A percentile compares a stretch with the other conserved stretches of the same genome.
These are phyloP conservation scores for Fratercula arctica DNA, from an alignment of 2,797 vertebrate species.

Conservation along the genomic window DNA sequence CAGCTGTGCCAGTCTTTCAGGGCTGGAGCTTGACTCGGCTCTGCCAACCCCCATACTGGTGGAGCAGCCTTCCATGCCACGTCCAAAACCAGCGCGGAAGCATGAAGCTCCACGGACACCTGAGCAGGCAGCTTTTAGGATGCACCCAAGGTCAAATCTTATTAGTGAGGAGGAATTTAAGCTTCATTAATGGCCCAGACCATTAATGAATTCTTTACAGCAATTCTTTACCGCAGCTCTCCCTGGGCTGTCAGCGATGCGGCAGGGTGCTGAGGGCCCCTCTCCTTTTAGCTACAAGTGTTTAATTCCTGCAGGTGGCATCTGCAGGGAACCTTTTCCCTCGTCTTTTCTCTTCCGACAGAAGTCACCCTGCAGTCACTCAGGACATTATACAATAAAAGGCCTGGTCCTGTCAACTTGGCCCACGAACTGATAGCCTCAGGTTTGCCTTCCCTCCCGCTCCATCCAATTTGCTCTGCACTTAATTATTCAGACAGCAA, in stretches of 20 bases:
- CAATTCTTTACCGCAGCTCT: neutral
- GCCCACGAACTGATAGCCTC: neutral
- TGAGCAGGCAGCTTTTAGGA: neutral
- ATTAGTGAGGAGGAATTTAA: neutral
- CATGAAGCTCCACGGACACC: accelerated
- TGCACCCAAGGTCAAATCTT: neutral
- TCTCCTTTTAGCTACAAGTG: neutral
- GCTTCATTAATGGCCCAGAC: neutral
- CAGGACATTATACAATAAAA: neutral
- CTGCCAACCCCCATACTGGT: neutral
- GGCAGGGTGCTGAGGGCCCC: accelerated
- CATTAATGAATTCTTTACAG: neutral
- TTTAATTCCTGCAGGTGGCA: neutral
- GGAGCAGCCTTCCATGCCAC: neutral
- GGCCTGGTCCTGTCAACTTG: neutral
- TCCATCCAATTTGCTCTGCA: neutral
- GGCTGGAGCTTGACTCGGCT: neutral
- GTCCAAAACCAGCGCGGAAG: accelerated
- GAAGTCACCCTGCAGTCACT: neutral
- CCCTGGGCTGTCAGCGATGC: neutral
- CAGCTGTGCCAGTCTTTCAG: neutral
- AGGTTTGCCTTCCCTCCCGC: neutral
- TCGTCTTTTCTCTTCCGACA: neutral
- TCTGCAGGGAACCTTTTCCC: neutral
- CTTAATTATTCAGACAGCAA: neutral